Evolutionary conservation across 2,888 invertebrate genomes (phyloP), one percentile per base, ranked within the genome.

Genomic region (Pinctada fucata): DNA sequence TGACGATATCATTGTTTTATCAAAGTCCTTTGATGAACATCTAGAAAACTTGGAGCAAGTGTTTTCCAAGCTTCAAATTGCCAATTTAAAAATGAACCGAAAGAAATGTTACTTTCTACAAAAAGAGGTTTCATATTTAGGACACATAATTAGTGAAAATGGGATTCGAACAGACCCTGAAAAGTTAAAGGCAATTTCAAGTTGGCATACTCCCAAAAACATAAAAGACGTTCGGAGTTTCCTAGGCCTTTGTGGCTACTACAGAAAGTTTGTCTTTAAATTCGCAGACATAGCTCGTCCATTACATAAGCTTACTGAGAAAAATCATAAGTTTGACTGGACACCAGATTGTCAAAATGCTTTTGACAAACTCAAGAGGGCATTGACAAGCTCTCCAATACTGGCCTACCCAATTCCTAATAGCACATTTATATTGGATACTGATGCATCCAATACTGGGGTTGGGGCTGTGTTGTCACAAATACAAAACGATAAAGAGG

Each of bases 401-500:
- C 67, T 79, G 13, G 66, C 66, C 47, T 79, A 76, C 50, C 76
- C 76, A 8, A 16, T 50, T 49, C 66, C 51, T 50, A 69, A 81
- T 10, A 66, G 66, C 10, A 13, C 13, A 16, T 79, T 78, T 48
- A 69, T 77, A 47, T 51, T 81, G 1, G 76, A 81, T 50, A 79
- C 74, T 3, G 78, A 84, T 76, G 79, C 81, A 3, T 51, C 76
- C 65, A 73, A 81, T 51, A 45, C 58, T n/a, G 68, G 81, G 0
- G 47, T 80, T 8, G 76, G 79, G 3, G 76, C 71, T 47, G 82
- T 84, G 2, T 69, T 84, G 10, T 72, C 76, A 3, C 82, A 81
- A 69, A 50, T 70, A 13, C 70, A 75, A 0, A 75, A 75, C 52
- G 69, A 72, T n/a, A 80, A 79, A 16, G 48, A 48, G 16, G 78